Evolutionary conservation across 2,113 vertebrate species (phyloP), one percentile per base, ranked within the genome.

Genomic region (Sorex fumeus): DNA sequence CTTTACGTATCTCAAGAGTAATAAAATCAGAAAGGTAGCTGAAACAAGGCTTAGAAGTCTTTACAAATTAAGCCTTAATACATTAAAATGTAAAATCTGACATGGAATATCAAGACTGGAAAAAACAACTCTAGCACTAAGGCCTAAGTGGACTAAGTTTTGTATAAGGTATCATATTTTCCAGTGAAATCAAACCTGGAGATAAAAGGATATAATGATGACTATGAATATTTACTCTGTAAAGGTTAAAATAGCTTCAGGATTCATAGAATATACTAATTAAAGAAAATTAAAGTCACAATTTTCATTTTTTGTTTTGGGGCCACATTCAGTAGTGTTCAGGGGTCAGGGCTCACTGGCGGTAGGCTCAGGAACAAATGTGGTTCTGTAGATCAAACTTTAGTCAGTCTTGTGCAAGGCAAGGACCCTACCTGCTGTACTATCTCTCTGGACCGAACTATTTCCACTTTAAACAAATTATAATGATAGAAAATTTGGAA

Each of bases 1-100:
- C 32, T 80, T 94, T 84, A 81, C 80, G 6, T 47, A 11, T 83
- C 30, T 66, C 28, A 82, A 81, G 53, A 34, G 23, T 50, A 7
- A 75, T 84, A 57, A 78, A 93, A 85, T 66, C 0, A 0, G 66
- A n/a, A 32, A 82, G 8, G 21, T n/a, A 64, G 36, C 50, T 86
- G 53, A 86, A 66, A 64, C 27, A 88, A 90, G 18, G 43, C 62
- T 91, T 66, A 72, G 45, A 60, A 82, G 47, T 94, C 30, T 87
- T 70, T 87, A 80, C 62, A 40, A 84, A 95, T 93, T 57, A 76
- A 76, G 30, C 76, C 62, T 89, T 89, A 12, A 75, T 77, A 77
- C 80, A 45, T 78, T 90, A 83, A 94, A 86, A 36, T 75, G 34
- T 40, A 84, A 93, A 83, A 87, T 90, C 6, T 80, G 75, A 77